Conservation (phyloP, 2,888 invertebrate species). For the Caradrina clavipalpis region DNA sequence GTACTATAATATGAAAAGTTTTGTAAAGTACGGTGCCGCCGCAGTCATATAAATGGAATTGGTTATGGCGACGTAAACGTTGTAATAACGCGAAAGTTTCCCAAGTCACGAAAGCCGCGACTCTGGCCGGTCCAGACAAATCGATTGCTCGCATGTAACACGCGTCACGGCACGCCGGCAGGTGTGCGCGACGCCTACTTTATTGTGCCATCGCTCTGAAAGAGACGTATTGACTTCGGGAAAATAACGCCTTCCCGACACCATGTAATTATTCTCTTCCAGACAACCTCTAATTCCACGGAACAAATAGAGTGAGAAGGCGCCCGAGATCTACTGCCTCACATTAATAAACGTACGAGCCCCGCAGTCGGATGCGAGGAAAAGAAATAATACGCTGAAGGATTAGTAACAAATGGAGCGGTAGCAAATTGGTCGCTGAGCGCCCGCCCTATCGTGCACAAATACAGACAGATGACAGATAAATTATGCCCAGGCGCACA, state of each 20-base stretch:
- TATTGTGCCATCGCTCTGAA: conserved; percentile 70
- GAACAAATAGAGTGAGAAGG: conserved; percentile 65
- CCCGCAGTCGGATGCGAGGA: conserved; percentile 55
- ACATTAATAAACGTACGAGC: conserved; percentile 67
- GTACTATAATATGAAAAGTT: conserved; percentile 77
- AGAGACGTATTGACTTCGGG: conserved; percentile 72
- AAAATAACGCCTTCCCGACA: conserved; percentile 63
- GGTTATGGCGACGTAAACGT: conserved; percentile 81
- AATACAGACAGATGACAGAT: conserved; percentile 69
- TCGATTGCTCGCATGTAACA: conserved; percentile 83
- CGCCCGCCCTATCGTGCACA: conserved; percentile 63
- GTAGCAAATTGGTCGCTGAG: conserved; percentile 66
- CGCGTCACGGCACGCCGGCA: conserved; percentile 73
- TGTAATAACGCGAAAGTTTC: conserved; percentile 80
- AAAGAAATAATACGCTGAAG: conserved; percentile 70
- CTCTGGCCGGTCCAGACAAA: conserved; percentile 82
- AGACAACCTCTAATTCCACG: conserved; percentile 61
- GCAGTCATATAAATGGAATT: conserved; percentile 77
- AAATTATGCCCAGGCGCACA: conserved; percentile 71
- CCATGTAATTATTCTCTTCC: conserved; percentile 69
- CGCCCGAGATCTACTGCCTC: conserved; percentile 58
- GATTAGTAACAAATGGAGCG: conserved; percentile 72
- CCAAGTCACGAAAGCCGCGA: conserved; percentile 80
- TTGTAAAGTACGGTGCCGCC: conserved; percentile 69
- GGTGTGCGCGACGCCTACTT: conserved; percentile 79